Conservation (phyloP, 2,113 vertebrate genomes). For the Elanoides forficatus region DNA sequence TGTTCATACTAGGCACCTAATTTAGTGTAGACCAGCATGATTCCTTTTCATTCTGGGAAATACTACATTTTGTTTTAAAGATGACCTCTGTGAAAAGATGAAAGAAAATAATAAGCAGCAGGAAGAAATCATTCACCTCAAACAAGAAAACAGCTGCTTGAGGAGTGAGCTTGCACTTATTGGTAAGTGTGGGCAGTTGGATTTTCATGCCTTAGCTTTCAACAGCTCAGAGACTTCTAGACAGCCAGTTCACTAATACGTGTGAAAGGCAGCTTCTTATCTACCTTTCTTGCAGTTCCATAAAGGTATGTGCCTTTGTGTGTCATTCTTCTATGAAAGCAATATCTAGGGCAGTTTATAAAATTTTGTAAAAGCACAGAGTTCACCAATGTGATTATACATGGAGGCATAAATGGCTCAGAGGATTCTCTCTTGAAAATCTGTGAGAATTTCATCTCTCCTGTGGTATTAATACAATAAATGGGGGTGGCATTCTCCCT, state of each 20-base stretch:
- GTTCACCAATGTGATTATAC: background rate
- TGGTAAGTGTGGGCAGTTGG: slow-evolving; percentile 65
- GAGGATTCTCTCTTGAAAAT: background rate
- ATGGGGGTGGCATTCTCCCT: background rate
- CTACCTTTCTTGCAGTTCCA: background rate
- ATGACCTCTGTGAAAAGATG: slow-evolving; percentile 80
- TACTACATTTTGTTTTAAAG: slow-evolving; percentile 63
- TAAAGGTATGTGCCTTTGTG: background rate
- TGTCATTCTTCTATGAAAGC: background rate
- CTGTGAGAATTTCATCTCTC: background rate
- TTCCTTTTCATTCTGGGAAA: background rate
- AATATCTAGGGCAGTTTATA: background rate
- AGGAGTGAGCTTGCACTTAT: slow-evolving; percentile 72
- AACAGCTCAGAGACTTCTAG: background rate
- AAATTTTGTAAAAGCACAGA: background rate
- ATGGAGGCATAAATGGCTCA: background rate
- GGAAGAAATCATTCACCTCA: slow-evolving; percentile 85
- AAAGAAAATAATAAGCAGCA: slow-evolving; percentile 82
- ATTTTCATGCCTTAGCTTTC: background rate
- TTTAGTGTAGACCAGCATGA: background rate
- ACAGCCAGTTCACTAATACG: background rate
- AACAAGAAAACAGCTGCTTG: slow-evolving; percentile 80
- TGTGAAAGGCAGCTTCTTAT: background rate
- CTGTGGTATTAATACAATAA: background rate
- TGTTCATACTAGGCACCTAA: background rate